Percentiles rank a stretch among this genome's conserved stretches.
phyloP scores from a whole-genome alignment of 2,888 invertebrate species.

The Tupiocoris notatus region DNA sequence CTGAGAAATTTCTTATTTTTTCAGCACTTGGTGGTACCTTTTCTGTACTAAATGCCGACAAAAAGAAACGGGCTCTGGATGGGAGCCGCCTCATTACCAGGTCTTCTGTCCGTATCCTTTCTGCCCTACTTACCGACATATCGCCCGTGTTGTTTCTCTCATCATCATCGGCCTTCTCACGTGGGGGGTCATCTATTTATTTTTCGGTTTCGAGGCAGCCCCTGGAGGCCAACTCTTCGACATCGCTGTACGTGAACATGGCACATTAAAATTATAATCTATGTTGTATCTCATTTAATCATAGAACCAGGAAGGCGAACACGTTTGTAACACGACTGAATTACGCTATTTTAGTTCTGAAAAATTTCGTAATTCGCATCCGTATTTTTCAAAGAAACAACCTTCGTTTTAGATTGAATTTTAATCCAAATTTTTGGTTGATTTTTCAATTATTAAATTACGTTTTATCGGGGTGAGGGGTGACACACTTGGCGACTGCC shows the following conservation, averaged over 20 bases:
- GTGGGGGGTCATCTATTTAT: conserved; percentile 74
- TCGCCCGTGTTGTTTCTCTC: conserved; percentile 73
- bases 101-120: conserved; percentile 79
- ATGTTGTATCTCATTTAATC: too few relatives aligned
- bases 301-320: too few relatives aligned
- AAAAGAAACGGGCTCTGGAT: conserved; percentile 71
- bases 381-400: too few relatives aligned
- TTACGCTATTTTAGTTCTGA: too few relatives aligned
- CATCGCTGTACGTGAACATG: conserved; percentile 59
- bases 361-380: too few relatives aligned
- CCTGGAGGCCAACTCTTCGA: conserved; percentile 82
- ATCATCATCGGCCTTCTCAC: conserved; percentile 69
- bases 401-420: too few relatives aligned
- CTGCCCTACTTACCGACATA: conserved; percentile 79
- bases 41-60: conserved; percentile 77
- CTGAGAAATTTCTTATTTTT: not conserved
- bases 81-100: conserved; percentile 80
- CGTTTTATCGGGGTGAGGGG: too few relatives aligned
- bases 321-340: too few relatives aligned
- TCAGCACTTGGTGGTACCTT: conserved; percentile 78
- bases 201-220: conserved; percentile 74
- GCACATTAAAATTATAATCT: too few relatives aligned
- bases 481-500: too few relatives aligned
- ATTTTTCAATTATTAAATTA: too few relatives aligned
- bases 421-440: too few relatives aligned